These are phyloP conservation scores for Erannis defoliaria DNA, from an alignment of 2,888 invertebrate genomes.

Conservation along the genomic window DNA sequence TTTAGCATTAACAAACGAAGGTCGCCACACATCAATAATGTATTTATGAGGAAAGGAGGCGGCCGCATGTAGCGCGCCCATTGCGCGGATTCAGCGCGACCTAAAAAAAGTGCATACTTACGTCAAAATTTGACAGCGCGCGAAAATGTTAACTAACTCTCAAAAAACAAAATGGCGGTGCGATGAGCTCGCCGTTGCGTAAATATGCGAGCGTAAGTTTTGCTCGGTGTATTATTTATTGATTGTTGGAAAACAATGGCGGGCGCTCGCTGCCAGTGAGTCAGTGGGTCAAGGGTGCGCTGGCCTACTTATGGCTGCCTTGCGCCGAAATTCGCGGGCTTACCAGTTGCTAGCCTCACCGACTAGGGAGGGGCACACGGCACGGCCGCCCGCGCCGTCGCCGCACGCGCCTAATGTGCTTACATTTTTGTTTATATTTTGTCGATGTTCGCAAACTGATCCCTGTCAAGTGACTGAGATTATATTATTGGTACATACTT, in stretches of 20 bases:
- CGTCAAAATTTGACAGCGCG: slow-evolving; percentile 63
- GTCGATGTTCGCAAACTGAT: slow-evolving; percentile 20
- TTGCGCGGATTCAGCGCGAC: slow-evolving; percentile 52
- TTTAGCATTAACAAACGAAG: slow-evolving; percentile 64
- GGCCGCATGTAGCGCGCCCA: slow-evolving; percentile 49
- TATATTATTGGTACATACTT: neutral
- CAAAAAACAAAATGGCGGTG: slow-evolving; percentile 57
- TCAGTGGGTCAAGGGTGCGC: slow-evolving; percentile 84
- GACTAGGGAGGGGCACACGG: slow-evolving; percentile 64
- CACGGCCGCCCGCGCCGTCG: slow-evolving; percentile 4
- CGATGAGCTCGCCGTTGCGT: slow-evolving; percentile 74
- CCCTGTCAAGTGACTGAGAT: slow-evolving; percentile 1
- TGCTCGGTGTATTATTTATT: slow-evolving; percentile 83
- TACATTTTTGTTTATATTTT: slow-evolving; percentile 29
- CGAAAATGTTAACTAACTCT: slow-evolving; percentile 66
- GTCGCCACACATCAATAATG: slow-evolving; percentile 65
- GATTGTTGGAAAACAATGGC: slow-evolving; percentile 86
- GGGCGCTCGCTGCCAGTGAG: slow-evolving; percentile 82
- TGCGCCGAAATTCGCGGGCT: slow-evolving; percentile 83
- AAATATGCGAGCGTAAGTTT: slow-evolving; percentile 76
- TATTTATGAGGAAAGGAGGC: slow-evolving; percentile 58
- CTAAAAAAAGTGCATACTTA: slow-evolving; percentile 61
- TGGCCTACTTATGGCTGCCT: slow-evolving; percentile 81
- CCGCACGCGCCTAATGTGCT: slow-evolving; percentile 30
- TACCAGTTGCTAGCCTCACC: slow-evolving; percentile 78